These are phyloP conservation scores for Megamerina dolium DNA, from an alignment of 2,888 invertebrate species.

Conservation along the genomic window DNA sequence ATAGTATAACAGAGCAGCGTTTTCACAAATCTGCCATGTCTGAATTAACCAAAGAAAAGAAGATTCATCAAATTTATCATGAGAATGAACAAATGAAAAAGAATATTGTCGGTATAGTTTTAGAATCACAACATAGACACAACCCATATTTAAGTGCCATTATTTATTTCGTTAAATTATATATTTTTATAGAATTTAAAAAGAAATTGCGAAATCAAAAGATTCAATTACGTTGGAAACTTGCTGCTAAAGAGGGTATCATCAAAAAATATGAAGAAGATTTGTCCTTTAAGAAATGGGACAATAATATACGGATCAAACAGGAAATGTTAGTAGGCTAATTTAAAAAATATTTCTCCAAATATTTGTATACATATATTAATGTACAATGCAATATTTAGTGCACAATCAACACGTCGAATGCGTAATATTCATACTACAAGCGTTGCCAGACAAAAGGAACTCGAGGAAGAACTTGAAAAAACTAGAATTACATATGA, in stretches of 20 bases:
- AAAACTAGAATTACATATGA: slow-evolving; percentile 22
- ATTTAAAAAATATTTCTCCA: no score
- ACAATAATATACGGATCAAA: slow-evolving; percentile 31
- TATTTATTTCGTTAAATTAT: not conserved
- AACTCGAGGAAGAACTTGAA: slow-evolving; percentile 28
- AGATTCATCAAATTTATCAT: slow-evolving; percentile 25
- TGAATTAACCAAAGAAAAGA: slow-evolving; percentile 25
- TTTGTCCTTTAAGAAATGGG: slow-evolving; percentile 30
- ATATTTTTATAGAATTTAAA: slow-evolving; percentile 21
- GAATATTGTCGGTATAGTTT: slow-evolving; percentile 20
- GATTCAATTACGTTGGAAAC: slow-evolving; percentile 29
- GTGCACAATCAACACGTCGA: slow-evolving; percentile 27
- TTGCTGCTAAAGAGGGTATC: slow-evolving; percentile 26
- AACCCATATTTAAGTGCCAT: slow-evolving; percentile 1
- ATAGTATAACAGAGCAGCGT: slow-evolving; percentile 21
- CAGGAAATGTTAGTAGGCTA: slow-evolving; percentile 27
- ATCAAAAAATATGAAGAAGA: slow-evolving; percentile 32
- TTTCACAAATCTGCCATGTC: slow-evolving; percentile 24
- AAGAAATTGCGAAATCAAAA: slow-evolving; percentile 25
- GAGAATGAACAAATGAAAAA: slow-evolving; percentile 24
- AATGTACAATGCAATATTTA: no score
- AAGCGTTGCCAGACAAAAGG: slow-evolving; percentile 29
- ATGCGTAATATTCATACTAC: slow-evolving; percentile 24
- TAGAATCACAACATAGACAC: no score
- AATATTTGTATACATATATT: no score